A percentile compares a stretch with the other conserved stretches of the same genome.
Conservation (phyloP, 2,888 invertebrate species). For the Encarsia formosa region DNA sequence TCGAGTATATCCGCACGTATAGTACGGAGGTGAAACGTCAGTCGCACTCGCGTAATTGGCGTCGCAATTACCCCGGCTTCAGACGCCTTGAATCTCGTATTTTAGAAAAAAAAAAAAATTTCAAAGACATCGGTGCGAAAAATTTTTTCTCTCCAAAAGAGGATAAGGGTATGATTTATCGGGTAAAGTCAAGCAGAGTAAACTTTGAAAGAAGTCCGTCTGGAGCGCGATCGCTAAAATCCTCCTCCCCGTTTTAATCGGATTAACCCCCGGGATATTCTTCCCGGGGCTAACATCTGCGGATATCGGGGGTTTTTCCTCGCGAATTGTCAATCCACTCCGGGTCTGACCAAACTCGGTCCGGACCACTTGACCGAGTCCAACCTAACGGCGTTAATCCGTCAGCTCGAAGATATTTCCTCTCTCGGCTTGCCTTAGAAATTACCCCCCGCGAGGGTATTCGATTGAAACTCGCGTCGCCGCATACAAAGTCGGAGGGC, state of each 20-base stretch:
- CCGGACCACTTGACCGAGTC: too few species aligned
- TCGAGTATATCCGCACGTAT: too few species aligned
- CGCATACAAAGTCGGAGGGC: too few species aligned
- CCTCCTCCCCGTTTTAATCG: conserved; percentile 21
- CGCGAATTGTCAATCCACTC: conserved; percentile 20
- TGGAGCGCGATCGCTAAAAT: conserved; percentile 7
- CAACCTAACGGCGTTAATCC: too few species aligned
- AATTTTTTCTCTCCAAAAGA: too few species aligned
- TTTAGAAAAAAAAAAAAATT: background rate
- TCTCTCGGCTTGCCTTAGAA: too few species aligned
- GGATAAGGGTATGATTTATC: too few species aligned
- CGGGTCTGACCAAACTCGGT: too few species aligned
- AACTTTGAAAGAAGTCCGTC: conserved; percentile 8
- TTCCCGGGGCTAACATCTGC: conserved; percentile 17
- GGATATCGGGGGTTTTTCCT: conserved; percentile 10
- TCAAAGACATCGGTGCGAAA: too few species aligned
- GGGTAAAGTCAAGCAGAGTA: background rate
- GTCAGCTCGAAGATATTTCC: too few species aligned
- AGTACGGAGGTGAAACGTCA: conserved; percentile 34
- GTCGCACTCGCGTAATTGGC: conserved; percentile 37
- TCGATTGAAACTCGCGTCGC: too few species aligned
- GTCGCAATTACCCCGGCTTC: conserved; percentile 23
- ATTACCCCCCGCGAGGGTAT: too few species aligned
- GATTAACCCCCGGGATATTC: conserved; percentile 16
- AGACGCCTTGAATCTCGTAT: background rate